Base-by-base conservation (phyloP, 2,888 invertebrate species). In the Spatulosminthurus flaviceps region DNA sequence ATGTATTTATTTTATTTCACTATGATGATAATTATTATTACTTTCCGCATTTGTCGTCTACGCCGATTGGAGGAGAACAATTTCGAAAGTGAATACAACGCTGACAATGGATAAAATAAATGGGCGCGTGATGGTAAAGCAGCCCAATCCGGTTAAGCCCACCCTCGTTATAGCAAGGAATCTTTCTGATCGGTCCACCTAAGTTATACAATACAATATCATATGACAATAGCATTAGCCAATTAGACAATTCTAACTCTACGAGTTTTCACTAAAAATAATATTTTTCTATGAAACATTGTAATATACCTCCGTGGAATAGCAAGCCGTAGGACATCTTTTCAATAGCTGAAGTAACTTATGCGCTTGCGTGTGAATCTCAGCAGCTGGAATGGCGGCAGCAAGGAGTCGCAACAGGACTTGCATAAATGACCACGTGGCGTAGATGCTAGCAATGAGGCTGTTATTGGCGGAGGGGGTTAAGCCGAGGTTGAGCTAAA, bases 371-470 rank as follows among this genome's bases (percentile, higher is more conserved):
- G 79, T 81, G 51, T 82, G 79, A 9, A 84, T 78, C 61, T 81
- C 80, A 7, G 84, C 80, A 42, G 79, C 82, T 1, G 71, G 66
- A 0, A 84, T 60, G 0, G 83, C 81, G 13, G 83, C 67, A 0
- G 81, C 22, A 69, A 80, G 28, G 0, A 81, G 64, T 34, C 84
- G 71, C 9, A 71, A 42, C 21, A 84, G 72, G 5, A 84, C 42
- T 42, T 82, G 82, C 60, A 79, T 34, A 69, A 84, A 84, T 0
- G 83, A 82, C 84, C 84, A 84, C 16, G 82, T 78, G 5, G 81
- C 82, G 64, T 84, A 83, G 0, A 83, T 66, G 9, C 71, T 22
- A 1, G 78, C 71, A 1, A 78, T 78, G 1, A 34, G 21, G 11
- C 60, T 61, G 29, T 66, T 77, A 42, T 79, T 81, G 13, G 75